Evolutionary conservation across 64 coral and sea anemone genomes (phyloP).

Genomic region (Dendrophyllia cribrosa): DNA sequence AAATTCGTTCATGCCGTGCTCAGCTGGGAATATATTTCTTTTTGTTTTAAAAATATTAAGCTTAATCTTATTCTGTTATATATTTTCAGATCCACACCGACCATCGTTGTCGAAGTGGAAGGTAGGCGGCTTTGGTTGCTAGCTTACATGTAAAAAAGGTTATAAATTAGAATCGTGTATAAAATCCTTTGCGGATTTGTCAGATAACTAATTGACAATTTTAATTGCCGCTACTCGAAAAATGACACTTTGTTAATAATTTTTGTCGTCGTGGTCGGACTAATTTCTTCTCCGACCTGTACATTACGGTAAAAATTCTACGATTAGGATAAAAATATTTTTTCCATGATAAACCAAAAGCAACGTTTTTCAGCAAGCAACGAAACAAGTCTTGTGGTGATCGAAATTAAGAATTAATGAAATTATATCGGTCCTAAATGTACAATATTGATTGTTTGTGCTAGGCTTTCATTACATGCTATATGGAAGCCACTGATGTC

Average conservation of each 20-base stretch:
- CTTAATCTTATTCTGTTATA: neutral
- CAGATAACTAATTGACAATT: neutral
- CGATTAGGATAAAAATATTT: neutral
- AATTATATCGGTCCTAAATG: neutral
- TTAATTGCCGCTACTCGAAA: constrained; percentile 6
- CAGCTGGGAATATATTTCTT: too few relatives aligned
- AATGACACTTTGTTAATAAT: neutral
- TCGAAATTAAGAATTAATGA: neutral
- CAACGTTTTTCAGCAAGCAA: neutral
- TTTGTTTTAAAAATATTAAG: too few relatives aligned
- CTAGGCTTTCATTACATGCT: too few relatives aligned
- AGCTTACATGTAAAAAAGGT: neutral
- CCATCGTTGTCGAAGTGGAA: constrained; percentile 96
- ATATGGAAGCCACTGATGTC: too few relatives aligned
- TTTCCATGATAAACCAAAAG: neutral
- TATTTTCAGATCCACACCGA: constrained; percentile 59
- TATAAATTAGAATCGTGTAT: neutral
- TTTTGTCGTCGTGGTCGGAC: neutral
- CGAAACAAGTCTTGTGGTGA: neutral
- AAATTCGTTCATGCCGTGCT: too few relatives aligned
- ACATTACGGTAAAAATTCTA: neutral
- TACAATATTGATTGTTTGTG: too few relatives aligned
- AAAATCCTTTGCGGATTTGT: constrained; percentile 18
- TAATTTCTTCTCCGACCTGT: neutral
- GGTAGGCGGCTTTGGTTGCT: constrained; percentile 33